Evolutionary conservation across 2,797 vertebrate species (phyloP).

Genomic region (Scomberomorus guttatus): DNA sequence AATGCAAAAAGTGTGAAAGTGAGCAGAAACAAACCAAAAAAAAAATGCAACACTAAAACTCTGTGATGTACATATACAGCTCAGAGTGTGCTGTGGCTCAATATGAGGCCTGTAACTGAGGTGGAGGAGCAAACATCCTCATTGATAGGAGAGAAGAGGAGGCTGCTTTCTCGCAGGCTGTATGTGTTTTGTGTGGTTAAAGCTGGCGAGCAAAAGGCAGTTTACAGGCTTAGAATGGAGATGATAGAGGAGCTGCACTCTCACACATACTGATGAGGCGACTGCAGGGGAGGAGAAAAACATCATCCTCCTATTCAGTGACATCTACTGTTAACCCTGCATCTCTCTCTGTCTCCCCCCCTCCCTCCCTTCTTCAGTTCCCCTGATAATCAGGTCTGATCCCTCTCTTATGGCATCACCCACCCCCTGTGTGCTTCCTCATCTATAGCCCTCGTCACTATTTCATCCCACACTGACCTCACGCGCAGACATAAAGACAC

Average conservation of each 20-base stretch:
- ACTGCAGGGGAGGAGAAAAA: conserved; percentile 49
- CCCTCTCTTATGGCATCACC: conserved; percentile 18
- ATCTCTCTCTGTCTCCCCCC: not conserved
- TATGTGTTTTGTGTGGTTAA: conserved; percentile 25
- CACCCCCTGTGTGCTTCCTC: conserved; percentile 6
- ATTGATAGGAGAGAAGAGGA: conserved; percentile 31
- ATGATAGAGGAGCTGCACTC: conserved; percentile 54
- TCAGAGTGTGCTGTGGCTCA: not conserved
- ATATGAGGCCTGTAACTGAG: conserved; percentile 3
- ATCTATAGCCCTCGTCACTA: not conserved
- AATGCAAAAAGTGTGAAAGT: not conserved
- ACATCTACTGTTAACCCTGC: conserved; percentile 15
- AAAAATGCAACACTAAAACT: conserved; percentile 22
- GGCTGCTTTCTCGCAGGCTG: conserved; percentile 16
- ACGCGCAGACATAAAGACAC: not conserved
- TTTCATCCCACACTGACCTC: conserved; percentile 6
- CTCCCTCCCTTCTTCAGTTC: not conserved
- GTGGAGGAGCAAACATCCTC: conserved; percentile 20
- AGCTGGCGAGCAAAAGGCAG: conserved; percentile 53
- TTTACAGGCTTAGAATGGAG: conserved; percentile 60
- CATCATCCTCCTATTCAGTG: conserved; percentile 25
- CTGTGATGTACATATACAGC: not conserved
- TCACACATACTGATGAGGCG: conserved; percentile 74
- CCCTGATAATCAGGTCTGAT: conserved; percentile 52
- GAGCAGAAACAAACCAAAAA: not conserved